Conservation (phyloP, 2,113 vertebrate species). For the Emydura subglobosa region DNA sequence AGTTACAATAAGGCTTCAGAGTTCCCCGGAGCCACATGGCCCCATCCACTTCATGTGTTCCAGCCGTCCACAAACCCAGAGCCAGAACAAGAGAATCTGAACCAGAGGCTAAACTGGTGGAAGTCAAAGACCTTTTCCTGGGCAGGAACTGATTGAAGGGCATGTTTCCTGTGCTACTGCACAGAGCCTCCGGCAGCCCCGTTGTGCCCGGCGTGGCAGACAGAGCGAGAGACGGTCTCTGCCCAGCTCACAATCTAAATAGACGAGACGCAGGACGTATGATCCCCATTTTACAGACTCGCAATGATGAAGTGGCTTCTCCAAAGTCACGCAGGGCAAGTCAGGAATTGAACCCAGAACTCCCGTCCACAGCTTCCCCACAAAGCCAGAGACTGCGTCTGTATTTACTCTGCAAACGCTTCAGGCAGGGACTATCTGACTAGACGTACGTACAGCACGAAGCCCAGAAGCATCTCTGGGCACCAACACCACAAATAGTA, state of each 20-base stretch:
- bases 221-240: neutral
- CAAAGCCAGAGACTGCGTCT: neutral
- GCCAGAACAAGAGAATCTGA: neutral
- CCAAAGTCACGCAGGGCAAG: neutral
- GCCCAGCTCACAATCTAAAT: neutral
- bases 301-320: neutral
- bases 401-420: neutral
- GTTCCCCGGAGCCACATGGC: neutral
- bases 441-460: neutral
- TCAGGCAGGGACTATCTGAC: neutral
- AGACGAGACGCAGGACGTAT: neutral
- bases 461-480: neutral
- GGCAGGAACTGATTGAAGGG: too few species aligned
- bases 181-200: neutral
- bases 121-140: neutral
- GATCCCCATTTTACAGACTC: neutral
- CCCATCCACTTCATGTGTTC: neutral
- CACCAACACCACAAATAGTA: neutral
- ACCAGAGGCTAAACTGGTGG: neutral
- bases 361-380: neutral
- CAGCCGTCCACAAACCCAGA: neutral
- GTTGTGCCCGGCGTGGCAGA: neutral
- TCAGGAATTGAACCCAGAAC: neutral
- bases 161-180: too few species aligned
- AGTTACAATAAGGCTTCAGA: neutral